Evolutionary conservation across 2,113 vertebrate genomes (phyloP), one percentile per base, ranked within the genome.

Genomic region (Rhinoderma darwinii): DNA sequence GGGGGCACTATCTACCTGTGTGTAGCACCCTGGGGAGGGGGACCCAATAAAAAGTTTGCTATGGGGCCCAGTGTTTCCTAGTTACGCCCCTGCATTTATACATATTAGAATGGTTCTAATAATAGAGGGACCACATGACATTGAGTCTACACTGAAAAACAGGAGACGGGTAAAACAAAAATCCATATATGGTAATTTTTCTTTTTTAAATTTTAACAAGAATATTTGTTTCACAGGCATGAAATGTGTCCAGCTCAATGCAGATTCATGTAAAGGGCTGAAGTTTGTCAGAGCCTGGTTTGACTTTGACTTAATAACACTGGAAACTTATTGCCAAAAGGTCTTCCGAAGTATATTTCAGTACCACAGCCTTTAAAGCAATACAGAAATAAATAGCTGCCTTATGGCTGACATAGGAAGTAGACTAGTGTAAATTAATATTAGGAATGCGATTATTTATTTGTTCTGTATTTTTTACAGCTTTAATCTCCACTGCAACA

Each of bases 171-270:
- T 35, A 27, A 35, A 35, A 70, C 0, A 73, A 39, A 80, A 41
- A 39, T 80, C 35, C 77, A 41, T 80, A 41, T 61, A 80, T 61
- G 77, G 77, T 32, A 39, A 35, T 61, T 5, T 59, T 80, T 43
- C 27, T 37, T 18, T 80, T 80, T 56, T 20, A 56, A 56, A 80
- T 59, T 5, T 25, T n/a, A 61, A 41, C 54, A 1, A 80, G 12
- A 59, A 25, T 0, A 41, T 59, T 80, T 80, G 75, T 80, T 80
- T 14, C 51, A 56, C 32, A 61, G 35, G 32, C 78, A 59, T 41
- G 51, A 35, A 0, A 80, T 51, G 35, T 54, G 27, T 20, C 75
- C 51, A 77, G 44, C 27, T 30, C n/a, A 30, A 18, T 77, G 14
- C 5, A 51, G 43, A 50, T n/a, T 7, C 44, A 76, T 43, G 5